Percentiles rank a stretch among this genome's conserved stretches.
phyloP scores from a whole-genome alignment of 2,113 vertebrate species.

The Phyllostomus discolor region DNA sequence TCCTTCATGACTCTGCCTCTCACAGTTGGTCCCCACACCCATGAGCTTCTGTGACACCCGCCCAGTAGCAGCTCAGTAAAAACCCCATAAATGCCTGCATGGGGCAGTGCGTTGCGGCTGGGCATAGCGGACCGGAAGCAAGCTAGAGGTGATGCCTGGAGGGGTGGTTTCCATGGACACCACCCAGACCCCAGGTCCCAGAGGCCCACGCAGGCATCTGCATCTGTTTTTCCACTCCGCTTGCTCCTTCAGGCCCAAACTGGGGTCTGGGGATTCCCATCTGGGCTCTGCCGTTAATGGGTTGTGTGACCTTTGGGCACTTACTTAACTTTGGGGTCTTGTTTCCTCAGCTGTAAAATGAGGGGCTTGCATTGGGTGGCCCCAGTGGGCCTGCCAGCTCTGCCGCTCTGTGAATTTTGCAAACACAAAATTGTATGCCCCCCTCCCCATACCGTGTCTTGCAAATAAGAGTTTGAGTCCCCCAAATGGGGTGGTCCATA shows the following conservation, averaged over 20 bases:
- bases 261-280: conserved; percentile 28
- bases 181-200: background rate
- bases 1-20: background rate
- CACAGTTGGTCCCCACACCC: background rate
- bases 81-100: accelerated
- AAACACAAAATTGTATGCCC: background rate
- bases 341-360: conserved; percentile 69
- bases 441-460: background rate
- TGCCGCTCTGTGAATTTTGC: conserved; percentile 26
- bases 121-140: background rate
- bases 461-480: background rate
- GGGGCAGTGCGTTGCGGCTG: accelerated
- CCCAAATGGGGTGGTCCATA: background rate
- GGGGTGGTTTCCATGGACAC: background rate
- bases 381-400: conserved; percentile 5
- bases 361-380: background rate
- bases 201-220: background rate
- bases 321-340: conserved; percentile 61
- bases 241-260: conserved; percentile 27
- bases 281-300: conserved; percentile 53
- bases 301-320: conserved; percentile 50
- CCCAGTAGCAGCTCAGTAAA: background rate
- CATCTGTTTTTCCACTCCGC: conserved; percentile 60
- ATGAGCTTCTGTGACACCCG: background rate
- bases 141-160: background rate